Conservation (phyloP, 2,888 invertebrate species). For the Sussaba pulchella region DNA sequence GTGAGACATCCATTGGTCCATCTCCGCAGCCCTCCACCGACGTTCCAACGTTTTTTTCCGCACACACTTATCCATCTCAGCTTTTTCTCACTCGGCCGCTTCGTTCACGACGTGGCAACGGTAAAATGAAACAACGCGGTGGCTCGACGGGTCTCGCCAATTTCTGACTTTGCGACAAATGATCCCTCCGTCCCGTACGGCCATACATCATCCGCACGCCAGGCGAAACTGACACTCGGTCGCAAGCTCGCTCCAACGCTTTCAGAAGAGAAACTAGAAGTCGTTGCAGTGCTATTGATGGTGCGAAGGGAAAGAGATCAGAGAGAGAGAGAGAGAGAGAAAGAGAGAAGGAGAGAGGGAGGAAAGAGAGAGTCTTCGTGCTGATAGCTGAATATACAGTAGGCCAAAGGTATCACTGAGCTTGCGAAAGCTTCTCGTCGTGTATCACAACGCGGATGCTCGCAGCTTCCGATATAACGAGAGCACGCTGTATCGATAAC, state of each 20-base stretch:
- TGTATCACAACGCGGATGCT: constrained; percentile 22
- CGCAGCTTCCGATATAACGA: neutral
- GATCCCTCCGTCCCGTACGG: constrained; percentile 22
- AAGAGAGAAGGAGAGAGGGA: too few species aligned
- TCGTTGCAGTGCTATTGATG: constrained; percentile 17
- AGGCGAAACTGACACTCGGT: constrained; percentile 35
- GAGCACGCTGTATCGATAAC: neutral
- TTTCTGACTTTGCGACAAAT: constrained; percentile 52
- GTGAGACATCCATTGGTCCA: constrained; percentile 16
- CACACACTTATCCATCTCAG: constrained; percentile 37
- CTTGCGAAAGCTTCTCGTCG: constrained; percentile 22
- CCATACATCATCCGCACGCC: constrained; percentile 51
- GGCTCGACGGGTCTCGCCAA: constrained; percentile 34
- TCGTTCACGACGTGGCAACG: constrained; percentile 8
- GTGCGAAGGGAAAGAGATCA: too few species aligned
- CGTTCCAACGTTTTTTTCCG: neutral
- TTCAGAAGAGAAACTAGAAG: constrained; percentile 28
- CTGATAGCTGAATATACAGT: neutral
- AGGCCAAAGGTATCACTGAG: neutral
- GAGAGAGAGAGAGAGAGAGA: too few species aligned
- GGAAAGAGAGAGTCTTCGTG: too few species aligned
- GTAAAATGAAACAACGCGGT: constrained; percentile 52
- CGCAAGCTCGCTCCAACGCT: constrained; percentile 16
- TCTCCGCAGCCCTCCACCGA: too few species aligned
- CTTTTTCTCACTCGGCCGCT: constrained; percentile 7